Evolutionary conservation across 2,888 invertebrate genomes (phyloP), one percentile per base, ranked within the genome.

Genomic region (Argyresthia goedartella): DNA sequence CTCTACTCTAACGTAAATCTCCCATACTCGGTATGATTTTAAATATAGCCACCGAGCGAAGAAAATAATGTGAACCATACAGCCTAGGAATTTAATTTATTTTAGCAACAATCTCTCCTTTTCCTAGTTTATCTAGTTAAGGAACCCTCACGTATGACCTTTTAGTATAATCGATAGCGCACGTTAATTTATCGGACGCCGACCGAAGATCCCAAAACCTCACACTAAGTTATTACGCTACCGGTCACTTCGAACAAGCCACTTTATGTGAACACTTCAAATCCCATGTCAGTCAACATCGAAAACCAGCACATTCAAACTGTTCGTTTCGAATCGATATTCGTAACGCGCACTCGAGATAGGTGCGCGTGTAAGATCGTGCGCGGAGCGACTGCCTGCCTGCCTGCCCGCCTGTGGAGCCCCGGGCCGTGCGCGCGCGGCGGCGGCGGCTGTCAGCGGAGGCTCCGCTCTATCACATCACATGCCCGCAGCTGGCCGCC

Each of bases 311-410:
- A 25, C 57, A 70, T 75, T 73, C 69, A 69, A 72, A 73, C 66
- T 59, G 65, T 66, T 72, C 68, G 70, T 63, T 69, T 60, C 33
- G 39, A 63, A 68, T 60, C 52, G 44, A 65, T 71, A 68, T 61
- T 60, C 57, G 58, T 49, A 60, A 60, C 67, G 66, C 72, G 64
- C 62, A 55, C 57, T 57, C 57, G 57, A 59, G 56, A 72, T 62
- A 71, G 66, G 81, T 81, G 81, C 81, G 81, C 81, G 71, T 80
- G 66, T 66, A 69, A 64, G 69, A 67, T 76, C 81, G 81, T 78
- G 73, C 77, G 67, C 67, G 60, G 65, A 62, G 65, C 71, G 76
- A 84, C 82, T 84, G 78, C 55, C 52, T 52, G 50, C 51, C 49
- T 50, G 44, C 56, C 44, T 50, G 53, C 54, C 57, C 49, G 9